Evolutionary conservation across 2,797 vertebrate genomes (phyloP).

Genomic region (Alauda arvensis): DNA sequence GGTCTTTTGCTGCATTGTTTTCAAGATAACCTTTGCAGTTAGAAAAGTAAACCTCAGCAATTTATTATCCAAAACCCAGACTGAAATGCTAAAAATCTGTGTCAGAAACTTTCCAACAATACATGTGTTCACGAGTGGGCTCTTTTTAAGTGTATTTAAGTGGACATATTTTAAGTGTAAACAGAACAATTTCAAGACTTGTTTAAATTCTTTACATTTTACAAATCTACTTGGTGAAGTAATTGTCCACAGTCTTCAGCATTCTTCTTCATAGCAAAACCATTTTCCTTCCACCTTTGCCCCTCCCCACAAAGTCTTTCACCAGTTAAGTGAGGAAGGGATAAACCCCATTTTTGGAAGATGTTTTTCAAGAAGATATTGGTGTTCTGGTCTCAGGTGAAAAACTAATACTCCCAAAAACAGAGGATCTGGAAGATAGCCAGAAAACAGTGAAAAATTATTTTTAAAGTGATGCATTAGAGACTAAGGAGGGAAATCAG

Average conservation of each 20-base stretch:
- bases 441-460: not conserved
- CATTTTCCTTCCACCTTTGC: not conserved
- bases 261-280: not conserved
- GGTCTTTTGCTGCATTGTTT: not conserved
- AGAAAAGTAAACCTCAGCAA: not conserved
- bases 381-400: not conserved
- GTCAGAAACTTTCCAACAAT: not conserved
- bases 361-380: not conserved
- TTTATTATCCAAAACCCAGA: not conserved
- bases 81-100: not conserved
- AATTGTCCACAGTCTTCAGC: not conserved
- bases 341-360: not conserved
- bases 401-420: not conserved
- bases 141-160: too few relatives aligned
- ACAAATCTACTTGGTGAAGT: not conserved
- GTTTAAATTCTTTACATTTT: not conserved
- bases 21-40: not conserved
- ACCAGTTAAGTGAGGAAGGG: not conserved
- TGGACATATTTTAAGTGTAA: not conserved
- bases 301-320: not conserved
- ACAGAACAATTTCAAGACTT: not conserved
- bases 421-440: not conserved
- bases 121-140: fast-evolving
- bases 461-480: not conserved
- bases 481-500: not conserved